These are phyloP conservation scores for Phalacrocorax brasilianus DNA, from an alignment of 2,113 vertebrate genomes.

Conservation along the genomic window DNA sequence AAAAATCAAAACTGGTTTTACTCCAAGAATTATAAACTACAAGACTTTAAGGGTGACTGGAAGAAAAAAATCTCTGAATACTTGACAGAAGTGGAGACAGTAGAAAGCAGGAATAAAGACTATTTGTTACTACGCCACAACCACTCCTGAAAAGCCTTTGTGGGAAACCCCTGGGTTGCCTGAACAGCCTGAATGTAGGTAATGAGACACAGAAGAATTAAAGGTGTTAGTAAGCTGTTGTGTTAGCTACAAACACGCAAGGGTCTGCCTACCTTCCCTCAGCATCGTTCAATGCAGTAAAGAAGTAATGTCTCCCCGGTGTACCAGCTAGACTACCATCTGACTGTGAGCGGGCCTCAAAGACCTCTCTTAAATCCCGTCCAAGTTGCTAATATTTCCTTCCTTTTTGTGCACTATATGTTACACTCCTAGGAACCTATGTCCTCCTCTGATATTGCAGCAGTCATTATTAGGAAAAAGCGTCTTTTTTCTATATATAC, in stretches of 20 bases:
- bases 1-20: background rate
- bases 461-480: background rate
- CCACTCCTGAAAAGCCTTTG: background rate
- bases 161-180: no score
- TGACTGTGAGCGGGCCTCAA: accelerated
- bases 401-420: background rate
- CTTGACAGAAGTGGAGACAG: background rate
- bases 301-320: accelerated
- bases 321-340: background rate
- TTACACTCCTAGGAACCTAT: background rate
- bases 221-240: accelerated
- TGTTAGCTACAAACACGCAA: background rate
- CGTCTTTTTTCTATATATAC: background rate
- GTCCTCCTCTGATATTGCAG: background rate
- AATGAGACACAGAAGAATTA: background rate
- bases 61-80: background rate
- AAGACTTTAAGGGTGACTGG: background rate
- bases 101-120: background rate
- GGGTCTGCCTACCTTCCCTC: background rate
- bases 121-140: accelerated
- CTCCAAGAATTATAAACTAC: background rate
- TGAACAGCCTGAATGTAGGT: background rate
- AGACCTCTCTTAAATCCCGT: background rate
- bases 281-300: background rate
- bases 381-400: background rate